Base-by-base conservation (phyloP, 2,113 vertebrate species). In the Apeltes quadracus region DNA sequence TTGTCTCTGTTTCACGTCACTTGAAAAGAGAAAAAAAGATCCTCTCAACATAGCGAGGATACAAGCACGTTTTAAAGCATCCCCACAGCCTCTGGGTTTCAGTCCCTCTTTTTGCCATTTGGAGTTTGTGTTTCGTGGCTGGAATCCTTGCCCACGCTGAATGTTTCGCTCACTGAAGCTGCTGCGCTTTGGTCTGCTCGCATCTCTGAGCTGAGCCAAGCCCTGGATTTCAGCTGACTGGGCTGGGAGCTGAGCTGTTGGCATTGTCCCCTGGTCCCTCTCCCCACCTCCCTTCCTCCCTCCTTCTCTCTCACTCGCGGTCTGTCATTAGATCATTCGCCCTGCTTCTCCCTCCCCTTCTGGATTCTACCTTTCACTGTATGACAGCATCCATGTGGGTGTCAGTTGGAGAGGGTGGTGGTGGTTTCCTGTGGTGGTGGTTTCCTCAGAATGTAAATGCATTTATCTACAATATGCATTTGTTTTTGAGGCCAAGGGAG, bases 191-290 rank as follows among this genome's bases (percentile, higher is more conserved):
- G 34, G 61, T 80, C 84, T 78, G 74, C 82, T 84, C 57, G 39
- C 58, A 73, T 78, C 69, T 53, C 41, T 39, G 57, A 76, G 75
- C 82, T 76, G 81, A 73, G 59, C 66, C 4, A 34, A 69, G 88
- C 86, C 76, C 72, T 84, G 84, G 75, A 82, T 92, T 91, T 92
- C 87, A 92, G 91, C 89, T 91, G 92, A 92, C 89, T 89, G 83
- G 46, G 81, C 84, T 91, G 72, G 59, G 87, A 91, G 78, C 79
- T 44, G 81, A 87, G 86, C 84, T 89, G 90, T 87, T 89, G 87
- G 91, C 88, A 89, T 87, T 90, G 84, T 82, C 82, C 83, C 80
- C 22, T n/a, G 0, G 84, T 80, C 75, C 12, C 84, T 67, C 82
- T 41, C 80, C 5, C 4, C 9, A 16, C 32, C 54, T 44, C 48